Base-by-base conservation (phyloP, 2,797 vertebrate species). In the Syndactyla subalaris region DNA sequence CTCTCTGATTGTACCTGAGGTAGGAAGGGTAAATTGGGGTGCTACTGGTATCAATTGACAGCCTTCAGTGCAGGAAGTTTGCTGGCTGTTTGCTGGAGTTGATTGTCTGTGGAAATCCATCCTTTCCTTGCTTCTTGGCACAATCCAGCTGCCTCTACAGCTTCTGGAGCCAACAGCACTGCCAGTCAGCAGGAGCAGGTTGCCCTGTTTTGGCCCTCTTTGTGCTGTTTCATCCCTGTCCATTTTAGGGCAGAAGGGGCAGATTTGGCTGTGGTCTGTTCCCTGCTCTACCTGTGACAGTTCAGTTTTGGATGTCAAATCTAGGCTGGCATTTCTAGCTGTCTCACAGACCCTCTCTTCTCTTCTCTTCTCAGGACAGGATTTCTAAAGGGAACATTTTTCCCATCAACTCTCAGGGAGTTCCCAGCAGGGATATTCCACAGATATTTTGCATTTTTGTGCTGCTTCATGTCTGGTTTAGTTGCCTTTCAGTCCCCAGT, bases 361-460 rank as follows among this genome's bases (percentile, higher is more conserved):
- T 82, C 70, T 54, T 5, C 16, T 82, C 73, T 58, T 5, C 16
- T 83, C 74, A 49, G 10, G 52, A 36, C 30, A 61, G 24, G 49
- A 78, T 85, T 92, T 84, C 75, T 36, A 43, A 83, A 85, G 29
- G 43, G 61, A 85, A 12, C 71, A 16, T 85, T 86, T 84, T 92
- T 38, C 46, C 46, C 46, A 62, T 6, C 36, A 15, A 62, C 22
- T 81, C 79, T 77, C 66, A 58, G 73, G 55, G 63, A 91, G 49
- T 75, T 92, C 24, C 89, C 73, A 94, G 46, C 5, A 81, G 55
- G 54, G 24, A 57, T 81, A 52, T 87, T 90, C 55, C 83, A 79
- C 34, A 21, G 51, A 73, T 89, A 63, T 70, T 95, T 93, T 87
- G 71, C 74, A 72, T 91, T 93, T 92, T 85, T 86, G 8, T 51